Evolutionary conservation across 2,888 invertebrate genomes (phyloP).

Genomic region (Nebria brevicollis): DNA sequence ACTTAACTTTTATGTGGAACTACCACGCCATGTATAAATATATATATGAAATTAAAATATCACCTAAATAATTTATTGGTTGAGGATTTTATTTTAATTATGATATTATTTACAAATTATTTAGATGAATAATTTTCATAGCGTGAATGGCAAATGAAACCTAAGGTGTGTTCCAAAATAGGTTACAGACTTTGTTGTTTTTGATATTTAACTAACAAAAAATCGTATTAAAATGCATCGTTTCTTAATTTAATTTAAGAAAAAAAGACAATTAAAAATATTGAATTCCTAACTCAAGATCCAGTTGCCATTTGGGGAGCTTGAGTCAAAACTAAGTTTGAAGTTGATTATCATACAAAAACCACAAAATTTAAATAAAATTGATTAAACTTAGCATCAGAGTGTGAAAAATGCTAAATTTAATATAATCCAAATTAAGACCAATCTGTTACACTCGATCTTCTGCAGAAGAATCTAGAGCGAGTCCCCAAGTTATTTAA

Average conservation of each 20-base stretch:
- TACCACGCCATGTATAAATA: conserved; percentile 3
- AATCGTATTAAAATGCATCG: too few species aligned
- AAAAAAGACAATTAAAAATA: too few species aligned
- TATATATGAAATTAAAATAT: not conserved
- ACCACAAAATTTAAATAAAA: not conserved
- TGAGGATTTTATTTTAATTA: conserved; percentile 22
- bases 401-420: not conserved
- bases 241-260: too few species aligned
- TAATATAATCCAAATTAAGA: not conserved
- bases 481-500: conserved; percentile 28
- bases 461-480: conserved; percentile 4
- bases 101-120: not conserved
- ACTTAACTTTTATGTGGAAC: conserved; percentile 32
- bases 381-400: not conserved
- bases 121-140: not conserved
- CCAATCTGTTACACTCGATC: conserved; percentile 13
- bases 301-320: too few species aligned
- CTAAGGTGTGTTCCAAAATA: too few species aligned
- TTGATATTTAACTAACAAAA: too few species aligned
- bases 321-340: not conserved
- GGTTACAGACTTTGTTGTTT: too few species aligned
- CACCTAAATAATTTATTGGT: not conserved
- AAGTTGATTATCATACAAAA: not conserved
- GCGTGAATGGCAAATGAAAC: not conserved
- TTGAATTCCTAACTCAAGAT: too few species aligned